A percentile compares a stretch with the other conserved stretches of the same genome.
These are phyloP conservation scores for Parnassius smintheus DNA, from an alignment of 2,888 invertebrate species.

Conservation along the genomic window DNA sequence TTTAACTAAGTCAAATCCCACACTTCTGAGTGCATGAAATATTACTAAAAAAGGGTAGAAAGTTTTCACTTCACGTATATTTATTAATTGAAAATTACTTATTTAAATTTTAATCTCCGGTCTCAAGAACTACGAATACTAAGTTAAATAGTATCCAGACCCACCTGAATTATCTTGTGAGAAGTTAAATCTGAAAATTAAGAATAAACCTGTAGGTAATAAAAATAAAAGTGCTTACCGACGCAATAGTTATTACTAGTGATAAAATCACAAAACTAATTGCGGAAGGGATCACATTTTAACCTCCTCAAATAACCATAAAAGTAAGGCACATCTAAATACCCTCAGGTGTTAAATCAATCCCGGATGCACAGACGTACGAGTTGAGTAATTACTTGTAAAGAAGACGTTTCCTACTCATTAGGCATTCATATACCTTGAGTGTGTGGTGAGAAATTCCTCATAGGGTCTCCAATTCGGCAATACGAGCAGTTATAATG, in stretches of 20 bases:
- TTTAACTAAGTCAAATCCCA: no score
- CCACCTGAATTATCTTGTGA: no score
- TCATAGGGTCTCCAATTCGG: constrained; percentile 29
- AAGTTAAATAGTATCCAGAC: no score
- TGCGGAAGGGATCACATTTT: constrained; percentile 10
- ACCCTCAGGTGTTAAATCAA: constrained; percentile 26
- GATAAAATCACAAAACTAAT: constrained; percentile 14
- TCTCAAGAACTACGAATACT: no score
- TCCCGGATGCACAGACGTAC: constrained; percentile 12
- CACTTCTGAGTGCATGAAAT: no score
- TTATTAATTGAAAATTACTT: no score
- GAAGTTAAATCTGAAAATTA: no score
- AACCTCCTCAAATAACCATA: constrained; percentile 24
- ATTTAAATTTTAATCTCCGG: no score
- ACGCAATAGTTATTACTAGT: constrained; percentile 16
- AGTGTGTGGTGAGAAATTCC: constrained; percentile 33
- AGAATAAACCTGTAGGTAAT: no score
- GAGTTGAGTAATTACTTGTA: constrained; percentile 19
- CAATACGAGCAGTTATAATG: constrained; percentile 23
- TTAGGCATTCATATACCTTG: constrained; percentile 20
- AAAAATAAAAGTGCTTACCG: neutral
- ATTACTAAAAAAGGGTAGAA: no score
- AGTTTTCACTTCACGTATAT: no score
- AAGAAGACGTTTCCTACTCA: constrained; percentile 20
- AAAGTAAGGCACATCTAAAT: constrained; percentile 13